These are phyloP conservation scores for Pelusios castaneus DNA, from an alignment of 2,113 vertebrate genomes.

Conservation along the genomic window DNA sequence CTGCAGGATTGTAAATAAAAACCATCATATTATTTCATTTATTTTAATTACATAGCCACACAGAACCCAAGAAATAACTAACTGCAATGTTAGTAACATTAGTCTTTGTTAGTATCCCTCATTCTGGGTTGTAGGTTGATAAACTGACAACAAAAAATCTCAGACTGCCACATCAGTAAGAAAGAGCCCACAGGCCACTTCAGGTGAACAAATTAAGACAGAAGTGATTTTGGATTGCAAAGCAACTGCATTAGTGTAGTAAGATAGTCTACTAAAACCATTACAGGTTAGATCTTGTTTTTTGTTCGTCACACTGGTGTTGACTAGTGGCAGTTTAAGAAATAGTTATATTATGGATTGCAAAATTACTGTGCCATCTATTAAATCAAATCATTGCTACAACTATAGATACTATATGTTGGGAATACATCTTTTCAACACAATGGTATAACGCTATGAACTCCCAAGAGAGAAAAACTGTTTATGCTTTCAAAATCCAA, in stretches of 20 bases:
- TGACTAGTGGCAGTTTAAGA: no score
- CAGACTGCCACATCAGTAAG: neutral
- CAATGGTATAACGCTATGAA: neutral
- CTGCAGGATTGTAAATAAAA: neutral
- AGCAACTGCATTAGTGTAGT: neutral
- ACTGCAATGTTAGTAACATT: constrained; percentile 40
- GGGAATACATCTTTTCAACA: neutral
- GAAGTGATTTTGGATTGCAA: neutral
- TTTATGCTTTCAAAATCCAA: neutral
- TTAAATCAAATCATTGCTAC: neutral
- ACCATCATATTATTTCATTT: neutral
- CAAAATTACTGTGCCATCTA: neutral
- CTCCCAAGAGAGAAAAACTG: neutral
- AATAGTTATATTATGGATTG: neutral
- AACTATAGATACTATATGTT: neutral
- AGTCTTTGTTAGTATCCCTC: constrained; percentile 21
- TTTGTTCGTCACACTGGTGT: neutral
- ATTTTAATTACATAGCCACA: neutral
- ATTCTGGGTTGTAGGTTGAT: neutral
- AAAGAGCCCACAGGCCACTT: neutral
- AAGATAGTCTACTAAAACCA: neutral
- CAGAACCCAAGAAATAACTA: neutral
- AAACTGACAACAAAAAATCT: neutral
- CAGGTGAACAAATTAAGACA: neutral
- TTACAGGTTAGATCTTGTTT: neutral